phyloP scores from a whole-genome alignment of 1,140 invertebrate species.

The Temnothorax curvispinosus region DNA sequence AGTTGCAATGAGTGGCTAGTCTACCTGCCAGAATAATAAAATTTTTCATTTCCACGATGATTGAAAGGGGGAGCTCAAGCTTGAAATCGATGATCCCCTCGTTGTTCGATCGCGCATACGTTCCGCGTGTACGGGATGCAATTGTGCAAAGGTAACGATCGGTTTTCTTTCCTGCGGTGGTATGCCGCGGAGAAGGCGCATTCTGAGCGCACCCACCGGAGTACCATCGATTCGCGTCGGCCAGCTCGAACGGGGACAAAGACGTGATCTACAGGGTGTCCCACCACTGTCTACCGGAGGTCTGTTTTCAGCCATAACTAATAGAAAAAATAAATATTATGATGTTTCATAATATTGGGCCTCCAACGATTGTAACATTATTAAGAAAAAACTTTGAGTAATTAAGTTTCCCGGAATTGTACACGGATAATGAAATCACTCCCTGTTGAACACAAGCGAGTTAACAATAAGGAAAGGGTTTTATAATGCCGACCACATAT shows the following conservation, averaged over 20 bases:
- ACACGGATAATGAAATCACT: neutral
- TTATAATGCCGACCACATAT: neutral
- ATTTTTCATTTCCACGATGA: constrained; percentile 38
- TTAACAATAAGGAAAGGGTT: neutral
- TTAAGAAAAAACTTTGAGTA: neutral
- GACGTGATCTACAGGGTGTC: constrained; percentile 54
- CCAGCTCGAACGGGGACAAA: constrained; percentile 58
- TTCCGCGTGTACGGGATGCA: constrained; percentile 74
- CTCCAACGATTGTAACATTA: too few relatives aligned
- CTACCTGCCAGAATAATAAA: constrained; percentile 7
- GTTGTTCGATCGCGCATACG: constrained; percentile 74
- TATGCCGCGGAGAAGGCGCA: constrained; percentile 80
- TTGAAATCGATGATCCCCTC: constrained; percentile 77
- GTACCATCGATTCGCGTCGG: constrained; percentile 54
- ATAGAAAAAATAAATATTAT: neutral
- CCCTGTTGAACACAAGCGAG: neutral
- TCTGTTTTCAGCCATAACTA: neutral
- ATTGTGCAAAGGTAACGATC: constrained; percentile 82
- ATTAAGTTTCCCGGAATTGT: neutral
- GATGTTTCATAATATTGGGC: neutral
- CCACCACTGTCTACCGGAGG: constrained; percentile 27
- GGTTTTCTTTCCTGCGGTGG: constrained; percentile 78
- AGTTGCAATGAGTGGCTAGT: neutral
- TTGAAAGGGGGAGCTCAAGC: constrained; percentile 65
- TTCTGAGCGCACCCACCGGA: constrained; percentile 80